These are phyloP conservation scores for Haemorhous mexicanus DNA, from an alignment of 2,113 vertebrate genomes.

Conservation along the genomic window DNA sequence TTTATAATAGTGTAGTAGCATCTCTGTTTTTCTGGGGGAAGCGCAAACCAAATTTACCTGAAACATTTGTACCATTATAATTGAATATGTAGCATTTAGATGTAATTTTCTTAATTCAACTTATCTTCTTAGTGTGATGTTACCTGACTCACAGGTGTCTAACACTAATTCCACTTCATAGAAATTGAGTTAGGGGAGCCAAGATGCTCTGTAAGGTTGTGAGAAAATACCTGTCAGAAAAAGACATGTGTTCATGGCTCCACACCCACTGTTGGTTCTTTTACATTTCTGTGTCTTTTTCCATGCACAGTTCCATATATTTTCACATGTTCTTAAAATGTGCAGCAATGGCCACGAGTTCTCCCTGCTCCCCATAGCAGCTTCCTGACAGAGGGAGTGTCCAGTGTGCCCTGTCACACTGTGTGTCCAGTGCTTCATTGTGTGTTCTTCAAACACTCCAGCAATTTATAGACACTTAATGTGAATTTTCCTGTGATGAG, in stretches of 20 bases:
- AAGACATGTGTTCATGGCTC: neutral
- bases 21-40: neutral
- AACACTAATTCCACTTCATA: neutral
- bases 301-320: neutral
- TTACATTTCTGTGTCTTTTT: neutral
- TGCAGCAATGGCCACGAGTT: neutral
- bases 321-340: neutral
- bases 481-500: neutral
- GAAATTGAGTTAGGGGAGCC: neutral
- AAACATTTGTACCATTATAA: conserved; percentile 6
- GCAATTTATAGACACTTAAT: neutral
- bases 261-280: neutral
- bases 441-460: neutral
- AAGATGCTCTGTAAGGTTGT: neutral
- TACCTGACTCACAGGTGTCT: neutral
- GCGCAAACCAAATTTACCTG: conserved; percentile 29
- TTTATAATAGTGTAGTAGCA: neutral
- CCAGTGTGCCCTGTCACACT: accelerated
- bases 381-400: neutral
- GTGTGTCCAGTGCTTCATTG: accelerated
- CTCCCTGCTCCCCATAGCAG: neutral
- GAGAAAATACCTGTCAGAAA: neutral
- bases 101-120: conserved; percentile 21
- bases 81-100: neutral
- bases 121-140: neutral